A percentile compares a stretch with the other conserved stretches of the same genome.
Conservation (phyloP, 2,888 invertebrate genomes). For the Rhagonycha fulva region DNA sequence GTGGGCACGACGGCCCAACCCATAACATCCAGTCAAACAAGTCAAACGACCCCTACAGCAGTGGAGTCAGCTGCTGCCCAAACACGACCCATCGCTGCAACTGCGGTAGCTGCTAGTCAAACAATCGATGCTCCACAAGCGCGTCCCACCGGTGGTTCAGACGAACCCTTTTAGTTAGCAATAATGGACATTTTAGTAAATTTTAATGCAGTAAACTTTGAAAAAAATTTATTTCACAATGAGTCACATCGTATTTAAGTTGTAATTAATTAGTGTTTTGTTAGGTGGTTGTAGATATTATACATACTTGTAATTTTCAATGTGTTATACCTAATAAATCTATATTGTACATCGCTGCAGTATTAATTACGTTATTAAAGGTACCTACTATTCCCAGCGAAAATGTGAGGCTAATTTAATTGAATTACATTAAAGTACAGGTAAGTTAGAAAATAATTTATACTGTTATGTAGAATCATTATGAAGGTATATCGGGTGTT, state of each 20-base stretch:
- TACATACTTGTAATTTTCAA: slow-evolving; percentile 2
- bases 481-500: too few species aligned
- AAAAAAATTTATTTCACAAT: background rate
- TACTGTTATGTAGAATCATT: too few species aligned
- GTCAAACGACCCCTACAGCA: slow-evolving; percentile 50
- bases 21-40: slow-evolving; percentile 50
- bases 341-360: background rate
- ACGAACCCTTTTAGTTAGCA: slow-evolving; percentile 31
- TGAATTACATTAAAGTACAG: too few species aligned
- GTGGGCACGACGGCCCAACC: slow-evolving; percentile 52
- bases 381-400: too few species aligned
- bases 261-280: slow-evolving; percentile 11
- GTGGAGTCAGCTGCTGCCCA: slow-evolving; percentile 50
- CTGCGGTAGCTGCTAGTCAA: slow-evolving; percentile 40
- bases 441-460: too few species aligned
- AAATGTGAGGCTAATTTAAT: too few species aligned
- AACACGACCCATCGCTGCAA: slow-evolving; percentile 31
- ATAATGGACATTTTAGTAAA: slow-evolving; percentile 1
- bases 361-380: background rate
- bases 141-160: slow-evolving; percentile 50
- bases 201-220: slow-evolving; percentile 3
- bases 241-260: slow-evolving; percentile 2
- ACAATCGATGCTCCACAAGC: slow-evolving; percentile 41
- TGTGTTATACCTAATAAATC: slow-evolving; percentile 4
- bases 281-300: slow-evolving; percentile 27